Conservation (phyloP, 2,797 vertebrate genomes). For the Pteronotus mesoamericanus region DNA sequence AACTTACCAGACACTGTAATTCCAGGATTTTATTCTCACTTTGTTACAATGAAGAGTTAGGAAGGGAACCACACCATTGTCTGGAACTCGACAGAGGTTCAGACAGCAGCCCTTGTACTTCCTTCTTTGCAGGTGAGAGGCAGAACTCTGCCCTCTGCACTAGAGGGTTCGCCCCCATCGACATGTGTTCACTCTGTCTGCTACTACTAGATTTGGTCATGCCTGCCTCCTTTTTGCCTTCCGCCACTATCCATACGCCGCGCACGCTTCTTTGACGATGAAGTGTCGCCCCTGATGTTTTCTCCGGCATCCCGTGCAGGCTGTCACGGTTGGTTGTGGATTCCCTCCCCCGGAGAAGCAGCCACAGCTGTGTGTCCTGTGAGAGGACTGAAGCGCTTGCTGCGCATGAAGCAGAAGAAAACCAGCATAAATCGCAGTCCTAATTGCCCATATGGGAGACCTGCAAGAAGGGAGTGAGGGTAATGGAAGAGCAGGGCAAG, state of each 20-base stretch:
- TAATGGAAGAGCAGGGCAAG: not conserved
- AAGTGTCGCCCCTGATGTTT: not conserved
- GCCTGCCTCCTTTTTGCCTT: not conserved
- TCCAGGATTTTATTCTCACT: not conserved
- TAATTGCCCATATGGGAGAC: not conserved
- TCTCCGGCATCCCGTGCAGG: not conserved
- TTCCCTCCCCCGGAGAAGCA: not conserved
- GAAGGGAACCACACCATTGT: not conserved
- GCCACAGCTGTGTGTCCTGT: not conserved
- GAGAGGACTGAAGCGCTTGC: not conserved
- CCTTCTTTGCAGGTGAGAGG: not conserved
- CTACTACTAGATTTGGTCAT: not conserved
- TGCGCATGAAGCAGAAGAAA: not conserved
- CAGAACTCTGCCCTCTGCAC: not conserved
- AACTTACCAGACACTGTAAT: not conserved
- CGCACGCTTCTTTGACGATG: not conserved
- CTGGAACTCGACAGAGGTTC: not conserved
- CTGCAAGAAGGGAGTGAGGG: not conserved
- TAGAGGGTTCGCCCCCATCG: not conserved
- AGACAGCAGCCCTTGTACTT: not conserved
- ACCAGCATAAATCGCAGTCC: not conserved
- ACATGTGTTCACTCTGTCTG: not conserved
- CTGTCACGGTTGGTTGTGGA: not conserved
- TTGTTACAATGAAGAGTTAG: not conserved
- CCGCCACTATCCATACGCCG: not conserved